phyloP scores from a whole-genome alignment of 1,140 invertebrate species.

The Psilanteris sp. region DNA sequence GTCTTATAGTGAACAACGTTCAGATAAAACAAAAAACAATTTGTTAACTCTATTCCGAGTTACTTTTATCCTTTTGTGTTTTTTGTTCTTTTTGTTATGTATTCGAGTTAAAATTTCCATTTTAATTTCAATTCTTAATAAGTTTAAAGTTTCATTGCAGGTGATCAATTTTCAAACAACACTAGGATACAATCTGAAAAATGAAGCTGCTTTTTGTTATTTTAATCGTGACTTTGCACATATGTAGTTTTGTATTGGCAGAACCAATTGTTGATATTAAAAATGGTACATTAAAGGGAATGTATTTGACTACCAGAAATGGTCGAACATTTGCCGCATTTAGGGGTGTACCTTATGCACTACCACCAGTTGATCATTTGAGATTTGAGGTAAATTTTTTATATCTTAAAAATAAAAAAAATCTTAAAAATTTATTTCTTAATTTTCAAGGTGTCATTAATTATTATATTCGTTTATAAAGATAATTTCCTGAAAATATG shows the following conservation, averaged over 20 bases:
- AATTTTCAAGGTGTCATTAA: not conserved
- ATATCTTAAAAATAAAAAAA: not conserved
- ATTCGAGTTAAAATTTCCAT: too few relatives aligned
- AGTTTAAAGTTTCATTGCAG: too few relatives aligned
- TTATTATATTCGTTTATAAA: not conserved
- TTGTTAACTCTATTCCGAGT: slow-evolving; percentile 24
- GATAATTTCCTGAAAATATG: too few relatives aligned
- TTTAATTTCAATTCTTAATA: too few relatives aligned
- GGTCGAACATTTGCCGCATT: slow-evolving; percentile 78
- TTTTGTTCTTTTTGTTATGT: too few relatives aligned
- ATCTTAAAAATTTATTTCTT: not conserved
- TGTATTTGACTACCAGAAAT: slow-evolving; percentile 67
- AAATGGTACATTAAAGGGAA: slow-evolving; percentile 75
- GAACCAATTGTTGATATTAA: slow-evolving; percentile 63
- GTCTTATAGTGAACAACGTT: slow-evolving; percentile 61
- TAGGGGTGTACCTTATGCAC: slow-evolving; percentile 82
- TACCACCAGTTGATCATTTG: slow-evolving; percentile 80
- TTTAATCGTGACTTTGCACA: slow-evolving; percentile 8
- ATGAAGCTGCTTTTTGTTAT: slow-evolving; percentile 2
- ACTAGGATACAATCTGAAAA: too few relatives aligned
- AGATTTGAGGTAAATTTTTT: slow-evolving; percentile 79
- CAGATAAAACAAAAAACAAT: slow-evolving; percentile 7
- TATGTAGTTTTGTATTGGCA: not conserved
- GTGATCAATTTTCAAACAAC: too few relatives aligned
- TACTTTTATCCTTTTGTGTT: too few relatives aligned